phyloP scores from a whole-genome alignment of 1,140 invertebrate species.

The Neocloeon triangulifer region DNA sequence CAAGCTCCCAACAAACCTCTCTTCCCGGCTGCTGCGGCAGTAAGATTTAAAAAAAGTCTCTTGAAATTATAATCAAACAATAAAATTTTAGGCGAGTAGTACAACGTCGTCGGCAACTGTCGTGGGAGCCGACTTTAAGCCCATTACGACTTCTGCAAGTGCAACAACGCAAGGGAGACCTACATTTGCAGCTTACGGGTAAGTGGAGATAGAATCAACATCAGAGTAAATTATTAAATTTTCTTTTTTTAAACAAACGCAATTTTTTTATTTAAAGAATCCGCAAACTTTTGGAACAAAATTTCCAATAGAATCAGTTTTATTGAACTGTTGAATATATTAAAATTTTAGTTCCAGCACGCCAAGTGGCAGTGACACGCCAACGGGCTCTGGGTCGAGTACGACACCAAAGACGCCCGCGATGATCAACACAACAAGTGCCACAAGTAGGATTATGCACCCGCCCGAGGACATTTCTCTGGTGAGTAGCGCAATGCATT shows the following conservation, averaged over 20 bases:
- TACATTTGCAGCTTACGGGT: slow-evolving; percentile 59
- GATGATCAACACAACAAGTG: slow-evolving; percentile 53
- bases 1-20: slow-evolving; percentile 36
- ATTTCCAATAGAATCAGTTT: too few species aligned
- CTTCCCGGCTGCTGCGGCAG: slow-evolving; percentile 44
- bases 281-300: too few species aligned
- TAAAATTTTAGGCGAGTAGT: slow-evolving; percentile 29
- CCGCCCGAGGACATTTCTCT: slow-evolving; percentile 80
- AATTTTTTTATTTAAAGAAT: too few species aligned
- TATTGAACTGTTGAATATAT: too few species aligned
- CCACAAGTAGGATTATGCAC: slow-evolving; percentile 79
- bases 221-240: too few species aligned
- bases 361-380: slow-evolving; percentile 14
- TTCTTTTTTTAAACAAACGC: too few species aligned
- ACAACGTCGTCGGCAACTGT: slow-evolving; percentile 26
- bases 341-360: slow-evolving; percentile 9
- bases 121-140: slow-evolving; percentile 37
- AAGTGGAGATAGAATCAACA: slow-evolving; percentile 11
- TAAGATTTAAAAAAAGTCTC: slow-evolving; percentile 11
- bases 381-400: slow-evolving; percentile 14
- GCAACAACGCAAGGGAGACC: slow-evolving; percentile 32
- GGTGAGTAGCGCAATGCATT: slow-evolving; percentile 21
- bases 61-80: slow-evolving; percentile 1
- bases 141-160: slow-evolving; percentile 22
- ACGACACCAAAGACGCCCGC: slow-evolving; percentile 19